Evolutionary conservation across 53 echinoderm and acorn worm species (phyloP), one percentile per base, ranked within the genome.

Genomic region (Echinometra lucunter): DNA sequence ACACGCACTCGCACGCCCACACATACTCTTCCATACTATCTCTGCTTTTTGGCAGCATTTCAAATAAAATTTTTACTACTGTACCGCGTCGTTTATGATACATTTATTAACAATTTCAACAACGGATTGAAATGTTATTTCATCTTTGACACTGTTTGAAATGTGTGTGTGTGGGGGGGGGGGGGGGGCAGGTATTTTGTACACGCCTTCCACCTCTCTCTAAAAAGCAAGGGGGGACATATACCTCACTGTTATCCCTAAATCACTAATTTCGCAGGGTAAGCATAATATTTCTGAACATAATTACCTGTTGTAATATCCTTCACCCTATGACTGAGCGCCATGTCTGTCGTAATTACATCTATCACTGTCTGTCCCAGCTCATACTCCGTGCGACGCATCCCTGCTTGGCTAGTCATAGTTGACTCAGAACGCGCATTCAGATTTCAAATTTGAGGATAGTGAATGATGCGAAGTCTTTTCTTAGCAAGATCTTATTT

Each of bases 291-390:
- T 78, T 78, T 78, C 18, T 21, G 13, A 78, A 42, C 21, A 21
- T 35, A 40, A 78, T 78, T 42, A 42, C 42, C 5, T 1, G 13
- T 7, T 4, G 78, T 42, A 78, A 40, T 38, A 40, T 78, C 78
- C 21, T 42, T 49, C 30, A 15, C 45, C 47, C 15, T 6, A 16
- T 85, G 49, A 85, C 28, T 85, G n/a, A 81, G 85, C 85, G 1
- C 27, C 5, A 47, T 23, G 85, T 49, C 85, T 85, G 85, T n/a
- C 85, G 49, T 85, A 85, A 85, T 85, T 85, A 47, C 28, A 85
- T 85, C 85, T 49, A 12, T 85, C 85, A 85, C 12, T 85, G 47
- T 49, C 45, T 49, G 12, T 45, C 27, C 15, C 11, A n/a, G 35
- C 15, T 6, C 19, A 9, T 12, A 42, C 81, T 44, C 25, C n/a